These are phyloP conservation scores for Drosophila kuntzei DNA, from an alignment of 2,888 invertebrate genomes.

Conservation along the genomic window DNA sequence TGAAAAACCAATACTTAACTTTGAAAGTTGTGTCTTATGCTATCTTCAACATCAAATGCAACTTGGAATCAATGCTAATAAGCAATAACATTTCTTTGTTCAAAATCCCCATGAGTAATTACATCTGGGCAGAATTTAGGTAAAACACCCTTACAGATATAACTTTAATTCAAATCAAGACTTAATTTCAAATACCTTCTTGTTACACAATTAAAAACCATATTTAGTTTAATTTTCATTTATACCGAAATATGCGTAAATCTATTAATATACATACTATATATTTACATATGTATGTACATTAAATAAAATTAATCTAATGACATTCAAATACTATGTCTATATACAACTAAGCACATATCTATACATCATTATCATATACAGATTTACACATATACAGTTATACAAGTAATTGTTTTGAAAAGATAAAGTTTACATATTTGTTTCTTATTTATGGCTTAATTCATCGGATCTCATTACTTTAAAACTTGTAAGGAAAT, in stretches of 20 bases:
- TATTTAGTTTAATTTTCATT: slow-evolving; percentile 17
- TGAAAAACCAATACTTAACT: too few species aligned
- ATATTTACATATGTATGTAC: slow-evolving; percentile 33
- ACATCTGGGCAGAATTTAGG: not conserved
- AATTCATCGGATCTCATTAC: not conserved
- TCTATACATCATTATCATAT: slow-evolving; percentile 4
- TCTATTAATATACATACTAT: slow-evolving; percentile 25
- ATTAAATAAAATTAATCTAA: slow-evolving; percentile 34
- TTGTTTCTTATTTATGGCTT: not conserved
- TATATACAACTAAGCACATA: slow-evolving; percentile 32
- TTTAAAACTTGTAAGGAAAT: not conserved
- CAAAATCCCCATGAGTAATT: too few species aligned
- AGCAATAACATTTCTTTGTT: too few species aligned
- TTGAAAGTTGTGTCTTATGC: too few species aligned
- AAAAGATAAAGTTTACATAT: not conserved
- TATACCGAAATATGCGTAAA: slow-evolving; percentile 15
- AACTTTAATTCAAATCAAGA: not conserved
- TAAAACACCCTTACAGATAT: too few species aligned
- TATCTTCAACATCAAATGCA: too few species aligned
- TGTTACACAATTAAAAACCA: slow-evolving; percentile 8
- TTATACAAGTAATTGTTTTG: not conserved
- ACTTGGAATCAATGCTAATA: too few species aligned
- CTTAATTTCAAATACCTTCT: not conserved
- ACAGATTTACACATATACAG: not conserved
- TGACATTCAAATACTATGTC: slow-evolving; percentile 32